Base-by-base conservation (phyloP, 2,888 invertebrate species). In the Drosophila tripunctata region DNA sequence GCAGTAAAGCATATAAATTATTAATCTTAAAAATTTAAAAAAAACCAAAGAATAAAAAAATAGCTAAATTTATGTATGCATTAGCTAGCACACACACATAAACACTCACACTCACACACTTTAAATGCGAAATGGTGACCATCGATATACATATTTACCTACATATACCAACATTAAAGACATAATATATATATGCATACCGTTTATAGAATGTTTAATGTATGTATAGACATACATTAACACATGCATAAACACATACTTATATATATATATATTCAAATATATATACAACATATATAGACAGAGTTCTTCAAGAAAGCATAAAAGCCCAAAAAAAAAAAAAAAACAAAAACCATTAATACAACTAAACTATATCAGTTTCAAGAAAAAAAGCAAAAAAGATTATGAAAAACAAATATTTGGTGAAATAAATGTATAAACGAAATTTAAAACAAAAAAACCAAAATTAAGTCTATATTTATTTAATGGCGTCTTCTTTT, bases 381-480 rank as follows among this genome's bases (percentile, higher is more conserved):
- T 87, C 82, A 67, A 84, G 83, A 62, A 62, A 58, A 67, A n/a
- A n/a, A n/a, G n/a, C n/a, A n/a, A 50, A 55, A 33, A 47, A 58
- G 56, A 57, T 48, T 48, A 66, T 51, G 51, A 64, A 35, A n/a
- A 47, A 63, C 50, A 50, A 55, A 73, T 79, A 86, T 87, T 89
- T 89, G 88, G 85, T 89, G 89, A 90, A 90, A 90, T 89, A 90
- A 89, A 89, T 89, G 89, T 89, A 90, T 88, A 90, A 89, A 90
- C 77, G 76, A 75, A 89, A 89, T 83, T 88, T 70, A 74, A 81
- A 86, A 67, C 64, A 73, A 75, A 58, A 41, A 21, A 38, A 19
- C 1, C 27, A 50, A 33, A 24, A 50, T 27, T 7, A 6, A 6
- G 36, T 48, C n/a, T 52, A 4, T 21, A 17, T 27, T 58, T 44